Conservation (phyloP, 2,797 vertebrate genomes). For the Spinus olivaceus region DNA sequence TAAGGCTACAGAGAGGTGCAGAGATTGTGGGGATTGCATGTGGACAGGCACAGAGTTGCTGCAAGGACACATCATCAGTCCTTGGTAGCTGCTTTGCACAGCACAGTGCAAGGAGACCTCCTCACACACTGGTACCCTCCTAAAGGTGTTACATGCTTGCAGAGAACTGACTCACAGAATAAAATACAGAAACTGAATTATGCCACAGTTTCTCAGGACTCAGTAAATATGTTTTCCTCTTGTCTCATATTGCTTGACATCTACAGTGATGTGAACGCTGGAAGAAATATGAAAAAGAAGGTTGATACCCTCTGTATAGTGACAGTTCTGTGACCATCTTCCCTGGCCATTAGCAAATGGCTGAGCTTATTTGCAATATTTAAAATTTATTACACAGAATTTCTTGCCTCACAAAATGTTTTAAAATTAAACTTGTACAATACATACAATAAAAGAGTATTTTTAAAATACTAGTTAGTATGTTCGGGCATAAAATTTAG, state of each 20-base stretch:
- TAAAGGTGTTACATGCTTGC: background rate
- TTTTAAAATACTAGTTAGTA: background rate
- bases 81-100: background rate
- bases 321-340: background rate
- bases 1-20: background rate
- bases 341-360: background rate
- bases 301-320: fast-evolving
- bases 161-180: background rate
- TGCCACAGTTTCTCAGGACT: background rate
- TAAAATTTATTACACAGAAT: background rate
- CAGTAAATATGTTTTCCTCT: background rate
- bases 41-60: fast-evolving
- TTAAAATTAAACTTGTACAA: background rate
- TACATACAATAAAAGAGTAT: background rate
- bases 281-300: background rate
- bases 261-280: background rate
- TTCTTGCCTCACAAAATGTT: background rate
- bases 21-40: fast-evolving
- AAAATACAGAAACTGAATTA: background rate
- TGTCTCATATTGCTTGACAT: slow-evolving; percentile 14
- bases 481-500: background rate
- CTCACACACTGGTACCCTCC: background rate
- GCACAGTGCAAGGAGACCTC: background rate
- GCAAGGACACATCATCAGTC: background rate
- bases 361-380: background rate